Conservation (phyloP, 2,888 invertebrate genomes). For the Coelopa pilipes region DNA sequence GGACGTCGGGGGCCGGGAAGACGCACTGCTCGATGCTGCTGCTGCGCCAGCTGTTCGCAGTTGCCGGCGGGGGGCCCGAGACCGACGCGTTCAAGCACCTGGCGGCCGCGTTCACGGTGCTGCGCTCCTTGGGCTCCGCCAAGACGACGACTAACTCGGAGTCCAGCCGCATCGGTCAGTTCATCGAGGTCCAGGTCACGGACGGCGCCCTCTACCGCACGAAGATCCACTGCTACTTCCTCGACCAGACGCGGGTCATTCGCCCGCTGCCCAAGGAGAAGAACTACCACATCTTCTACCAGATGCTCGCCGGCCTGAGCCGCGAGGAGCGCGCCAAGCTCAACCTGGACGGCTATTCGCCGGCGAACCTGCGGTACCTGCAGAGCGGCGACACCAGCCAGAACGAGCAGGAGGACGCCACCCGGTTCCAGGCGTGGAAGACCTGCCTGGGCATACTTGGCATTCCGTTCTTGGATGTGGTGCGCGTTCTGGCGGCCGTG, state of each 20-base stretch:
- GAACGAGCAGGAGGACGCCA: slow-evolving; percentile 78
- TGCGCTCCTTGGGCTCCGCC: slow-evolving; percentile 90
- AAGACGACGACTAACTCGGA: slow-evolving; percentile 91
- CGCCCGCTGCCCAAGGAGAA: slow-evolving; percentile 86
- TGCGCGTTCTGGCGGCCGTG: slow-evolving; percentile 90
- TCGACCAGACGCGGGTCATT: slow-evolving; percentile 93
- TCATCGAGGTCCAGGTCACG: slow-evolving; percentile 95
- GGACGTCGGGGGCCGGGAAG: slow-evolving; percentile 92
- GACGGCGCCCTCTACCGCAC: slow-evolving; percentile 94
- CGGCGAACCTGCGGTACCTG: slow-evolving; percentile 84
- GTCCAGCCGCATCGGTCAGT: slow-evolving; percentile 94
- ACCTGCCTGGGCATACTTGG: slow-evolving; percentile 89
- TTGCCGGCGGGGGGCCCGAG: slow-evolving; percentile 93
- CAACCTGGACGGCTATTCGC: slow-evolving; percentile 86
- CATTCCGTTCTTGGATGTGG: slow-evolving; percentile 93
- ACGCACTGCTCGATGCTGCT: slow-evolving; percentile 92
- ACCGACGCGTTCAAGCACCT: slow-evolving; percentile 97
- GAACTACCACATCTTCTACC: slow-evolving; percentile 97
- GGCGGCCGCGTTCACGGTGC: slow-evolving; percentile 93
- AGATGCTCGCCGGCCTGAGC: slow-evolving; percentile 90
- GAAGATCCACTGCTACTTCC: slow-evolving; percentile 95
- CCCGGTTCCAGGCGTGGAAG: slow-evolving; percentile 91
- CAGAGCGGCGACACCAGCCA: slow-evolving; percentile 79
- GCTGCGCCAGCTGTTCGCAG: slow-evolving; percentile 89
- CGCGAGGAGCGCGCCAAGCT: slow-evolving; percentile 87